phyloP scores from a whole-genome alignment of 1,140 invertebrate genomes.

The Maniola jurtina region DNA sequence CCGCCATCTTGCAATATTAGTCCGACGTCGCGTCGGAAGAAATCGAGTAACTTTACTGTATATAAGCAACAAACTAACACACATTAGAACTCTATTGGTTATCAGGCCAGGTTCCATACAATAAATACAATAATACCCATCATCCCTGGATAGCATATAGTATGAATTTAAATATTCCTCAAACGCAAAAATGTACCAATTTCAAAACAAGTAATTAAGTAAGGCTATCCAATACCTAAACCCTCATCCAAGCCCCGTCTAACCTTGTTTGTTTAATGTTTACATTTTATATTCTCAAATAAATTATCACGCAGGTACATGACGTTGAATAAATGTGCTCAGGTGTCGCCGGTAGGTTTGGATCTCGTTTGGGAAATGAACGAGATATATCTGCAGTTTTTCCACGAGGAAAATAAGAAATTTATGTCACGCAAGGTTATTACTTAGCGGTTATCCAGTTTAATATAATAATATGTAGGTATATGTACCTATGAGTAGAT shows the following conservation, averaged over 20 bases:
- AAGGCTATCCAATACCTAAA: neutral
- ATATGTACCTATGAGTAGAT: too few relatives aligned
- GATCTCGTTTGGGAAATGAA: conserved; percentile 18
- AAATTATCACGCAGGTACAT: conserved; percentile 6
- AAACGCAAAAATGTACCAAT: neutral
- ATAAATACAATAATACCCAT: too few relatives aligned
- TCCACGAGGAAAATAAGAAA: conserved; percentile 10
- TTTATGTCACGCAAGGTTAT: neutral
- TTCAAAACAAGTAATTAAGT: neutral
- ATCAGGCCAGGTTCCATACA: too few relatives aligned
- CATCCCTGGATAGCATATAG: too few relatives aligned
- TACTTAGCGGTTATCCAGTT: neutral
- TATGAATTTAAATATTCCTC: too few relatives aligned
- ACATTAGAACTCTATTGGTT: too few relatives aligned
- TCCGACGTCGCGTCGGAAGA: too few relatives aligned
- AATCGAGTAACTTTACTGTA: too few relatives aligned
- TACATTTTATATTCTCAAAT: conserved; percentile 4
- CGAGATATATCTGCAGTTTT: conserved; percentile 14
- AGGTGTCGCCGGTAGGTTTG: conserved; percentile 15
- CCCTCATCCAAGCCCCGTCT: neutral
- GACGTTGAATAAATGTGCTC: conserved; percentile 17
- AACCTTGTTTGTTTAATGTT: neutral
- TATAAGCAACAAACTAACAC: too few relatives aligned
- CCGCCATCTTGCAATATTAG: too few relatives aligned
- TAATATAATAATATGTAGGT: conserved; percentile 5